Evolutionary conservation across 2,888 invertebrate genomes (phyloP), one percentile per base, ranked within the genome.

Genomic region (Andrena camellia): DNA sequence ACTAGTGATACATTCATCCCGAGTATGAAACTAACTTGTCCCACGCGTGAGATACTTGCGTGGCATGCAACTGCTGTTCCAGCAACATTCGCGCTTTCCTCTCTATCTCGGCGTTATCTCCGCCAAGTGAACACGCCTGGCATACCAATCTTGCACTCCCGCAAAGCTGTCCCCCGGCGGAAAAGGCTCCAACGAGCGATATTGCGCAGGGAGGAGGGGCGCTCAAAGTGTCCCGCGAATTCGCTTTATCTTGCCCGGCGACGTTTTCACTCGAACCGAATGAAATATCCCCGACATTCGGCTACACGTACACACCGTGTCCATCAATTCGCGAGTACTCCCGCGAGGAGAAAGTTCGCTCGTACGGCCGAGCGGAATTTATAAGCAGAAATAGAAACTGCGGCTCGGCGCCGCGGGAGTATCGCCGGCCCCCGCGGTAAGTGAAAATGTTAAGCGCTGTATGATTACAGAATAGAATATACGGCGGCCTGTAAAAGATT

Each of bases 341-440:
- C 78, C 69, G 66, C 78, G 68, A 78, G 84, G 83, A 83, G 83
- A 83, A 83, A 83, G 83, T 83, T 83, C 33, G 42, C 31, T n/a
- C 42, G 69, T 31, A 23, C 73, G 73, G 35, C 62, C 62, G 81
- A 50, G 69, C 69, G 31, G 83, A 83, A 83, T 83, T 83, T 83
- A 73, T 67, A 84, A 83, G 73, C 57, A 83, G 83, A 83, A 84
- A 78, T 73, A 83, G 83, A 83, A 83, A 83, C 78, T 70, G 63
- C 29, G 78, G 57, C 75, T 70, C 73, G 59, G 76, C 71, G 72
- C 72, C 52, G 48, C 66, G 82, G 71, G 42, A 57, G 60, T 81
- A 79, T 70, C 73, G 52, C 73, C 52, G 67, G 33, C 42, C 63
- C 29, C 33, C 42, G 35, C n/a, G 48, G 69, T 71, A 73, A 84